Evolutionary conservation across 2,797 vertebrate species (phyloP), one percentile per base, ranked within the genome.

Genomic region (Rhynchotus rufescens): DNA sequence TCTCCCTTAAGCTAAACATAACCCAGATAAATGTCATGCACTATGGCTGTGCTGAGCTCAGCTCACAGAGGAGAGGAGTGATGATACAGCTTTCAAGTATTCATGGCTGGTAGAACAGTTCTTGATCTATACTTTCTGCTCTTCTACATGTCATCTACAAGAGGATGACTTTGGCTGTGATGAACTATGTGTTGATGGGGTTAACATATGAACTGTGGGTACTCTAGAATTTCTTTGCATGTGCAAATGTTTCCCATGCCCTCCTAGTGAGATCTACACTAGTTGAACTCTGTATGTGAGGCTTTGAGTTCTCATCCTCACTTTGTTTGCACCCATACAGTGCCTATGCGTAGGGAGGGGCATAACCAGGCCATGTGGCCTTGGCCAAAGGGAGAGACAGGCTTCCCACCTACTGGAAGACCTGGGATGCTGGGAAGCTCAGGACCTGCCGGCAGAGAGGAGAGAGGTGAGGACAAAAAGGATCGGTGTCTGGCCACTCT

Each of bases 1-100:
- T 93, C 59, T 88, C 77, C 60, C 32, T 84, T 38, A 62, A 72
- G 38, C 56, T 83, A 92, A 76, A 80, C 36, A 40, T 80, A 90
- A 89, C 44, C 34, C 78, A 64, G 79, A 71, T 72, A 66, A 51
- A 47, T 66, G 30, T 30, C 2, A 0, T 21, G 45, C 5, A 14
- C 12, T 16, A 65, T 32, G 12, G 59, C 9, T 42, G n/a, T 84
- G 38, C 42, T 61, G 77, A 82, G 42, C 65, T 95, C 66, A 92
- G 32, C 65, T 90, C 9, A 22, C 15, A 68, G 22, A 68, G 60
- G 60, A 10, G 49, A 84, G 81, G 36, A 82, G 32, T 67, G 54
- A 61, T 65, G 68, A 74, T 73, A 26, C 59, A 77, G n/a, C 30
- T 1, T 20, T 15, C 49, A 52, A 69, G 19, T 20, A 13, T 13